These are phyloP conservation scores for Nemotelus pantherinus DNA, from an alignment of 2,888 invertebrate genomes.

Conservation along the genomic window DNA sequence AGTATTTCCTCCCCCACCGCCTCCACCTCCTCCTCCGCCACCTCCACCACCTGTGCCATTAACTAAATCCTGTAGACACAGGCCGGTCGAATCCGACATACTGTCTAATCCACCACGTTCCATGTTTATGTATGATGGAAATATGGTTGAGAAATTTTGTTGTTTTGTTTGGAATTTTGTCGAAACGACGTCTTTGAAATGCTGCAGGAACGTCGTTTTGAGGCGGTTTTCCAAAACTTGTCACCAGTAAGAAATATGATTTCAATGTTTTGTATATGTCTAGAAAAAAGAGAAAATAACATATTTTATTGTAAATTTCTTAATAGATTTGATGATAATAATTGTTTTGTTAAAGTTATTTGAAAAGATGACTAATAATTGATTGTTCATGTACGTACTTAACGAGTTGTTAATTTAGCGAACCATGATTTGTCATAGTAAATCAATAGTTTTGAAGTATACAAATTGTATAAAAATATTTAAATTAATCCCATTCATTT, in stretches of 20 bases:
- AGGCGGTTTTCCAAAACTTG: conserved; percentile 57
- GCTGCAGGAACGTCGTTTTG: conserved; percentile 64
- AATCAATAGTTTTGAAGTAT: no score
- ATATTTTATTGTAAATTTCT: no score
- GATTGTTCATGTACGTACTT: no score
- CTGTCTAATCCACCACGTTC: conserved; percentile 66
- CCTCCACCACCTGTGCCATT: conserved; percentile 69
- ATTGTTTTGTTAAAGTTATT: no score
- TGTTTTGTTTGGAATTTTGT: conserved; percentile 63
- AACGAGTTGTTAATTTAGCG: no score
- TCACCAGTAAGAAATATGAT: background rate
- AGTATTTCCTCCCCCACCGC: conserved; percentile 66
- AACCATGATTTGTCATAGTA: no score
- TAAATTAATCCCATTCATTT: no score
- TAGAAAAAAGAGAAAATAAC: no score
- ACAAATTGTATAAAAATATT: no score
- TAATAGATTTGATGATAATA: no score
- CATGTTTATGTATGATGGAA: conserved; percentile 63
- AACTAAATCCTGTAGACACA: conserved; percentile 77
- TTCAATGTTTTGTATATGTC: background rate
- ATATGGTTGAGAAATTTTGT: conserved; percentile 64
- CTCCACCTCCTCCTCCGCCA: conserved; percentile 66
- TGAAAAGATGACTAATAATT: no score
- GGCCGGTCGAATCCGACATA: conserved; percentile 69
- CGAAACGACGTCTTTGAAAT: conserved; percentile 65